A percentile compares a stretch with the other conserved stretches of the same genome.
phyloP scores from a whole-genome alignment of 2,797 vertebrate species.

The Muraenolepis orangiensis region DNA sequence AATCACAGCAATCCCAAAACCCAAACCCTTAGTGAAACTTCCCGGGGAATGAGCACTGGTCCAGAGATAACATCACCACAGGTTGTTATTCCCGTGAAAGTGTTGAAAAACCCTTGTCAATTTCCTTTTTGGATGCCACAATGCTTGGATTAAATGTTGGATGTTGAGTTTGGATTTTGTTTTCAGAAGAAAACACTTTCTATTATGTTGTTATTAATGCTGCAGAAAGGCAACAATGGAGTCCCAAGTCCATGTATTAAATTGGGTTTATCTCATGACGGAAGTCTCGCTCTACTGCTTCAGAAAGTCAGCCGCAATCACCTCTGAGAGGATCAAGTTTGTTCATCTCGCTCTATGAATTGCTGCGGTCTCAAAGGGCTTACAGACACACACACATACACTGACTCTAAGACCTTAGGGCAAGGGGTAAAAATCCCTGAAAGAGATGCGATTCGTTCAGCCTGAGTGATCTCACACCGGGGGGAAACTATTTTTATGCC shows the following conservation, averaged over 20 bases:
- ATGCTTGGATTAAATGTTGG: conserved; percentile 1
- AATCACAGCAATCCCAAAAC: no score
- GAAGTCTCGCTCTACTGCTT: neutral
- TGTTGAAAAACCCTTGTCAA: neutral
- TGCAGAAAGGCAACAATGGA: neutral
- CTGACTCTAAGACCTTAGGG: neutral
- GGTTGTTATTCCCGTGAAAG: neutral
- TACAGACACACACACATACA: neutral
- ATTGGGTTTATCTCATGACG: neutral
- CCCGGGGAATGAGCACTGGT: no score
- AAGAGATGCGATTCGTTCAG: neutral
- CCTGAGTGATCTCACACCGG: neutral
- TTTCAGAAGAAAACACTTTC: neutral
- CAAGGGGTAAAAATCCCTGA: neutral
- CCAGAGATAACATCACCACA: neutral
- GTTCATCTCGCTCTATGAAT: neutral
- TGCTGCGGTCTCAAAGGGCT: neutral
- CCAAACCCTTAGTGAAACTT: no score
- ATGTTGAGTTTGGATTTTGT: neutral
- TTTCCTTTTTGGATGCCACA: neutral
- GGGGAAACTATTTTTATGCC: neutral
- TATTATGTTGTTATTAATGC: neutral
- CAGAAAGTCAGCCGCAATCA: neutral
- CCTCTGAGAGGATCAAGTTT: neutral
- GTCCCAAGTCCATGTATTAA: neutral